phyloP scores from a whole-genome alignment of 2,797 vertebrate genomes.

The Halcyon badia region DNA sequence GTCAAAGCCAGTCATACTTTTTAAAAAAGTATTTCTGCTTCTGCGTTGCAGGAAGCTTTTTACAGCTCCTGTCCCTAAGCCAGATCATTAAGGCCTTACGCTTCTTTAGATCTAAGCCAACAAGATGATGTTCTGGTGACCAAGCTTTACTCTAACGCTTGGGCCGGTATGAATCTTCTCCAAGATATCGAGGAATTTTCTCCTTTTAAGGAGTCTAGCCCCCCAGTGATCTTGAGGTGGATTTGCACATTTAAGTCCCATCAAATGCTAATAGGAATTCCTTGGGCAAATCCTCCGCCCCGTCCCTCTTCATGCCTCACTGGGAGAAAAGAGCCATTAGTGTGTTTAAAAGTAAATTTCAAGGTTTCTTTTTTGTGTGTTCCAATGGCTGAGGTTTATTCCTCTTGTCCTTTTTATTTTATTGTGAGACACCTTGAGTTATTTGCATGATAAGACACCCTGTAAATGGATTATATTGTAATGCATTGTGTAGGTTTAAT shows the following conservation, averaged over 20 bases:
- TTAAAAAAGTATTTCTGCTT: not conserved
- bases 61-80: not conserved
- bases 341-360: conserved; percentile 72
- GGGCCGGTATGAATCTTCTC: not conserved
- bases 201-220: not conserved
- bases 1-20: not conserved
- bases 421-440: conserved; percentile 74
- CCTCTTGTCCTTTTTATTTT: conserved; percentile 55
- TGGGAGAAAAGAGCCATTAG: conserved; percentile 65
- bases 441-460: conserved; percentile 68
- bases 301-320: conserved; percentile 47
- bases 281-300: conserved; percentile 34
- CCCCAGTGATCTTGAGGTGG: not conserved
- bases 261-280: conserved; percentile 60
- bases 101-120: not conserved
- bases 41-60: not conserved
- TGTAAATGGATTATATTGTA: conserved; percentile 69
- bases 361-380: conserved; percentile 51
- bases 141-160: not conserved
- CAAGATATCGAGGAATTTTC: not conserved
- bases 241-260: conserved; percentile 41
- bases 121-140: not conserved
- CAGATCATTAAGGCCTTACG: not conserved
- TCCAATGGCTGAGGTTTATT: conserved; percentile 47
- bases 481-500: conserved; percentile 65